Conservation (phyloP, 2,888 invertebrate species). For the Uropetala carovei region DNA sequence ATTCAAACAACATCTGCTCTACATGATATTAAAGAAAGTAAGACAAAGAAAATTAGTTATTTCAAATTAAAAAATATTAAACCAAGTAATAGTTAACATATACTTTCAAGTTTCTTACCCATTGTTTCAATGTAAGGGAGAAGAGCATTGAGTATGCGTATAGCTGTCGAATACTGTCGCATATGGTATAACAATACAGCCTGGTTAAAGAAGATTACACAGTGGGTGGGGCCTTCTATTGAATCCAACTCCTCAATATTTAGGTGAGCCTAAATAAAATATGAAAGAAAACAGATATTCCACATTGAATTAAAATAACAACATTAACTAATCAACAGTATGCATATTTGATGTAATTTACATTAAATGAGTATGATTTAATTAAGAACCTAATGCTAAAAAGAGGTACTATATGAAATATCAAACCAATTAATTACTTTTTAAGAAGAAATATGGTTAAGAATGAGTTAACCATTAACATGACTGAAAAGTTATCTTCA, state of each 20-base stretch:
- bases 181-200: constrained; percentile 87
- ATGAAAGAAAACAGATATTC: neutral
- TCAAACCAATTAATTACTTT: too few relatives aligned
- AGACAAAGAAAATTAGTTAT: too few relatives aligned
- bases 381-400: constrained; percentile 45
- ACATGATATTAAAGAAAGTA: too few relatives aligned
- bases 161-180: constrained; percentile 84
- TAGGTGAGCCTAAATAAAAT: constrained; percentile 72
- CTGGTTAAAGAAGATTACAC: constrained; percentile 86
- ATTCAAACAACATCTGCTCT: too few relatives aligned
- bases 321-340: too few relatives aligned
- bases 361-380: constrained; percentile 27
- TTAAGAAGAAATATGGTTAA: too few relatives aligned
- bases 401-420: neutral
- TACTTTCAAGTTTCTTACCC: constrained; percentile 74
- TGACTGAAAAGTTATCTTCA: too few relatives aligned
- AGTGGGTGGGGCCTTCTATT: constrained; percentile 82
- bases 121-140: constrained; percentile 82
- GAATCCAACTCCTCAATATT: constrained; percentile 76
- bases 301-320: neutral
- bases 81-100: neutral
- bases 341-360: too few relatives aligned
- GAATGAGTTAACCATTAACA: too few relatives aligned
- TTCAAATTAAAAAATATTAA: too few relatives aligned
- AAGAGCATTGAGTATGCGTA: constrained; percentile 81